A percentile compares a stretch with the other conserved stretches of the same genome.
These are phyloP conservation scores for Cyclargus thomasi DNA, from an alignment of 1,140 invertebrate genomes.

Conservation along the genomic window DNA sequence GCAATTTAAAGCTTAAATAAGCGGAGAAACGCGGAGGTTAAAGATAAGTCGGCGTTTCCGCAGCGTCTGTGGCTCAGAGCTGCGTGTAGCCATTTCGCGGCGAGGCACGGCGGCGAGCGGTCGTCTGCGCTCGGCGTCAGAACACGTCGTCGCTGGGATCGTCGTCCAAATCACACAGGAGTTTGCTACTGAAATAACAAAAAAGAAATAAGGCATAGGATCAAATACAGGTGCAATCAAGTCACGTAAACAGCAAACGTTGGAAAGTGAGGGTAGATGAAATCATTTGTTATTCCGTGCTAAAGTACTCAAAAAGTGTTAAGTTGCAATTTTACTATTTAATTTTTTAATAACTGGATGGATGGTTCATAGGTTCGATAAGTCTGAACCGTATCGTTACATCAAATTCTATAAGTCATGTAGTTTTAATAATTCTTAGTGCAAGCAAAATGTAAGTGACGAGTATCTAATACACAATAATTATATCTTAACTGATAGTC, in stretches of 20 bases:
- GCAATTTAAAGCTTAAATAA: conserved; percentile 14
- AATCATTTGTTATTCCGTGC: no score
- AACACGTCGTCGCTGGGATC: conserved; percentile 69
- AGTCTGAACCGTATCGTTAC: no score
- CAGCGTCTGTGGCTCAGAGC: conserved; percentile 34
- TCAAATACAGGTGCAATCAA: not conserved
- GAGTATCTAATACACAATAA: not conserved
- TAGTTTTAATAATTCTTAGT: not conserved
- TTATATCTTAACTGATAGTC: not conserved
- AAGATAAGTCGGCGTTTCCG: conserved; percentile 3
- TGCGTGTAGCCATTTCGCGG: conserved; percentile 55
- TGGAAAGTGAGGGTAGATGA: not conserved
- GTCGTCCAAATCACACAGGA: conserved; percentile 65
- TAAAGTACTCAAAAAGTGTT: no score
- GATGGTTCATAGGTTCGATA: no score
- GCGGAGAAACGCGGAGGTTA: not conserved
- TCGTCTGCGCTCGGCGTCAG: conserved; percentile 62
- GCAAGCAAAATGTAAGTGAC: not conserved
- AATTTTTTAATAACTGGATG: no score
- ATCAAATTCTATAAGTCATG: not conserved
- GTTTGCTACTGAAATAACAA: conserved; percentile 57
- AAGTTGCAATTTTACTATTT: no score
- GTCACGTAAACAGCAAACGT: not conserved
- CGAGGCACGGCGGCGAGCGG: conserved; percentile 53
- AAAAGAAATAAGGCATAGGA: conserved; percentile 3